Percentiles rank a stretch among this genome's conserved stretches.
phyloP scores from a whole-genome alignment of 2,797 vertebrate species.

The Acanthurus tractus region DNA sequence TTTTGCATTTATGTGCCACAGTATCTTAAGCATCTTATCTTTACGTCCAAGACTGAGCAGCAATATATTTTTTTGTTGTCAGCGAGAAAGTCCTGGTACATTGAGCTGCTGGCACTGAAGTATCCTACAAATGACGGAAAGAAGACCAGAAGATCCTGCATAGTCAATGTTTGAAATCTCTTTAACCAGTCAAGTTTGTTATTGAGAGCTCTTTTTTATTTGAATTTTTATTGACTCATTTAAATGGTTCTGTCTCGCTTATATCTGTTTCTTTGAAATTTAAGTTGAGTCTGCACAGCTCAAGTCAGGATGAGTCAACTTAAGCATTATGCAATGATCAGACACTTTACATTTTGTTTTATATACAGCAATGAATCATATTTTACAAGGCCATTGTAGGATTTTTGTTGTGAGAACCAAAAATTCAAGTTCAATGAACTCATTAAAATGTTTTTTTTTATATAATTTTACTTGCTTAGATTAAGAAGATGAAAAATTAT shows the following conservation, averaged over 20 bases:
- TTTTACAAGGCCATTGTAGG: no score
- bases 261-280: not conserved
- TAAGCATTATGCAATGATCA: no score
- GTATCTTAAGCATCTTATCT: conserved; percentile 43
- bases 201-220: not conserved
- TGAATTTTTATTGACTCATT: not conserved
- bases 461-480: not conserved
- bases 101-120: not conserved
- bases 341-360: no score
- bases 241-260: not conserved
- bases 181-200: not conserved
- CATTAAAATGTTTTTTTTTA: not conserved
- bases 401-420: no score
- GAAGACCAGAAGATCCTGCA: not conserved
- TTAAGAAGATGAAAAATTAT: not conserved
- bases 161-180: not conserved
- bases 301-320: not conserved
- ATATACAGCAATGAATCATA: no score
- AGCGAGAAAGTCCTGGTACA: not conserved
- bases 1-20: not conserved
- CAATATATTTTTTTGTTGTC: not conserved
- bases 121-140: not conserved
- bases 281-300: not conserved
- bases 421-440: not conserved
- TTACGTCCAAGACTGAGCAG: conserved; percentile 40